phyloP scores from a whole-genome alignment of 2,888 invertebrate species.

The Temnothorax ravouxi region DNA sequence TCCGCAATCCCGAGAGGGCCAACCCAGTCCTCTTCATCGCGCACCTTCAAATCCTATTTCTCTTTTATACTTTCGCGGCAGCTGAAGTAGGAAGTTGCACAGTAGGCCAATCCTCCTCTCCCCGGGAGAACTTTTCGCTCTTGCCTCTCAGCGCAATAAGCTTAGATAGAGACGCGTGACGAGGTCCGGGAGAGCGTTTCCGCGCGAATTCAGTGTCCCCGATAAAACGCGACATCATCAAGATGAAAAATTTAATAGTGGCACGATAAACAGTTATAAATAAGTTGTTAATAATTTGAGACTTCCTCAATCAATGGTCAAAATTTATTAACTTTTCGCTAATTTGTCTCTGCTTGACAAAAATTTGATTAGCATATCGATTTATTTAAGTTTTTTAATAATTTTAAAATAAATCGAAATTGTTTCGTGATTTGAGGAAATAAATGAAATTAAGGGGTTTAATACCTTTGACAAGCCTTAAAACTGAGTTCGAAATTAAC shows the following conservation, averaged over 20 bases:
- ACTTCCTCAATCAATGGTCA: neutral
- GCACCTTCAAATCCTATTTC: constrained; percentile 61
- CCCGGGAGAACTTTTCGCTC: constrained; percentile 68
- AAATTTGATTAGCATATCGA: neutral
- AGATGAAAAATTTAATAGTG: neutral
- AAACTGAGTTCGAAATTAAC: too few species aligned
- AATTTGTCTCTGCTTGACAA: neutral
- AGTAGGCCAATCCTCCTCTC: constrained; percentile 70
- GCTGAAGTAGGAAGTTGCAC: constrained; percentile 77
- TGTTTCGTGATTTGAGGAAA: neutral
- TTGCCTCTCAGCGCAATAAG: constrained; percentile 76
- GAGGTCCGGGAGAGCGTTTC: constrained; percentile 53
- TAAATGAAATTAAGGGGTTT: neutral
- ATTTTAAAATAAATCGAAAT: neutral
- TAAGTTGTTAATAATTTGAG: neutral
- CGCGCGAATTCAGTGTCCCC: neutral
- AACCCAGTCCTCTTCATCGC: constrained; percentile 57
- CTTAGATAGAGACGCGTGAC: constrained; percentile 58
- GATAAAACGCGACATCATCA: neutral
- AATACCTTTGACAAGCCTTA: too few species aligned
- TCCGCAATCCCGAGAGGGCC: constrained; percentile 42
- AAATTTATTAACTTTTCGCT: neutral
- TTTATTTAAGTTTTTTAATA: neutral
- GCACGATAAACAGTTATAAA: neutral
- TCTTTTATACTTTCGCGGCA: constrained; percentile 72